Evolutionary conservation across 2,113 vertebrate genomes (phyloP).

Genomic region (Microcebus tavaratra): DNA sequence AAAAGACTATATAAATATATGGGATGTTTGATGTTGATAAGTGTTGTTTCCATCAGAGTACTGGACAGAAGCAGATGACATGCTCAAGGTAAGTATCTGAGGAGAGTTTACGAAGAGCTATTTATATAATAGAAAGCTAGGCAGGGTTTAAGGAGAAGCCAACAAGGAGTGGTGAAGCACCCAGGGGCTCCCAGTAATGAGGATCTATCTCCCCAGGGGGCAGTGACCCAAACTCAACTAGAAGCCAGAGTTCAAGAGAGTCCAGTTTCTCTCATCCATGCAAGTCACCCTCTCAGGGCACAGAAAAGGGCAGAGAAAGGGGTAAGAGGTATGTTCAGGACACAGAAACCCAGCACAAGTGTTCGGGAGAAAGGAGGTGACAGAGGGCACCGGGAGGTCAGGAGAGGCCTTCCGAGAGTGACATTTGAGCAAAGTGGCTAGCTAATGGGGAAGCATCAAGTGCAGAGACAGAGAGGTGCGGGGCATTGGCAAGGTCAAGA

Average conservation of each 20-base stretch:
- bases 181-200: background rate
- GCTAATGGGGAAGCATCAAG: background rate
- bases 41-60: background rate
- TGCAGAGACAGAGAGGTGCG: background rate
- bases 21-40: background rate
- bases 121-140: background rate
- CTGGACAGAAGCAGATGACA: background rate
- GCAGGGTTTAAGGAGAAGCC: background rate
- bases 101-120: background rate
- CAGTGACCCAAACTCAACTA: background rate
- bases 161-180: background rate
- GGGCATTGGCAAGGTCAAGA: background rate
- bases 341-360: background rate
- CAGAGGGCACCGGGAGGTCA: rapidly evolving
- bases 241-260: background rate
- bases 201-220: background rate
- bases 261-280: background rate
- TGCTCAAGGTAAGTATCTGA: background rate
- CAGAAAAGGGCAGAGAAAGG: background rate
- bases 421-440: background rate
- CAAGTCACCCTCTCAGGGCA: background rate
- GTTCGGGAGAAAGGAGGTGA: background rate
- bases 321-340: background rate
- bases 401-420: background rate
- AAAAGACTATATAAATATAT: background rate